Percentiles rank a stretch among this genome's conserved stretches.
Evolutionary conservation across 1,140 invertebrate genomes (phyloP).

Genomic region (Hycleus phaleratus): DNA sequence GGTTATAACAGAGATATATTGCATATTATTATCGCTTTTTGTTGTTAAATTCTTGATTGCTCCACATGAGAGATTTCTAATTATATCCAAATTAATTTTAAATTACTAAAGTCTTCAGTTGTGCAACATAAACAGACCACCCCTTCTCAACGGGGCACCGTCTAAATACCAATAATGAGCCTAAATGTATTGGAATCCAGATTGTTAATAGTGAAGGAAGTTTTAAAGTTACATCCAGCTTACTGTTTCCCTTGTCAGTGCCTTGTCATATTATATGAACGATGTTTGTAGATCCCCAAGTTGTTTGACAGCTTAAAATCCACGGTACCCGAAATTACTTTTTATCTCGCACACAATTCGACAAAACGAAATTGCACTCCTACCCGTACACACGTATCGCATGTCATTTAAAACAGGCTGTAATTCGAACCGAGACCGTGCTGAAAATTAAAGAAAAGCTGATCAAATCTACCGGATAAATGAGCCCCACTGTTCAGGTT

Average conservation of each 20-base stretch:
- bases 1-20: slow-evolving; percentile 18
- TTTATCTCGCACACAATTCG: too few relatives aligned
- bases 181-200: not conserved
- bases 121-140: not conserved
- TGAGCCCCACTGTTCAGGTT: slow-evolving; percentile 27
- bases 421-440: slow-evolving; percentile 20
- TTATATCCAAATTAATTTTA: not conserved
- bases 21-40: slow-evolving; percentile 15
- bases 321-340: not conserved
- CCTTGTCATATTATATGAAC: slow-evolving; percentile 9
- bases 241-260: slow-evolving; percentile 12
- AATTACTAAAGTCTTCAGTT: not conserved
- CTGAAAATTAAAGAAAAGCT: slow-evolving; percentile 38
- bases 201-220: slow-evolving; percentile 6
- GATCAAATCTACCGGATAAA: slow-evolving; percentile 39
- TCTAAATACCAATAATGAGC: slow-evolving; percentile 8
- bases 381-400: slow-evolving; percentile 20
- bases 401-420: slow-evolving; percentile 19
- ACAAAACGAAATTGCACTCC: not conserved
- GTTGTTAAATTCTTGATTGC: slow-evolving; percentile 9
- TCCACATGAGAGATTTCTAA: slow-evolving; percentile 8
- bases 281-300: slow-evolving; percentile 4
- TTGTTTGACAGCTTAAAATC: slow-evolving; percentile 8
- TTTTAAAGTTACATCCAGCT: slow-evolving; percentile 14
- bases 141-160: not conserved